A percentile compares a stretch with the other conserved stretches of the same genome.
Evolutionary conservation across 2,113 vertebrate genomes (phyloP).

Genomic region (Ictalurus punctatus): DNA sequence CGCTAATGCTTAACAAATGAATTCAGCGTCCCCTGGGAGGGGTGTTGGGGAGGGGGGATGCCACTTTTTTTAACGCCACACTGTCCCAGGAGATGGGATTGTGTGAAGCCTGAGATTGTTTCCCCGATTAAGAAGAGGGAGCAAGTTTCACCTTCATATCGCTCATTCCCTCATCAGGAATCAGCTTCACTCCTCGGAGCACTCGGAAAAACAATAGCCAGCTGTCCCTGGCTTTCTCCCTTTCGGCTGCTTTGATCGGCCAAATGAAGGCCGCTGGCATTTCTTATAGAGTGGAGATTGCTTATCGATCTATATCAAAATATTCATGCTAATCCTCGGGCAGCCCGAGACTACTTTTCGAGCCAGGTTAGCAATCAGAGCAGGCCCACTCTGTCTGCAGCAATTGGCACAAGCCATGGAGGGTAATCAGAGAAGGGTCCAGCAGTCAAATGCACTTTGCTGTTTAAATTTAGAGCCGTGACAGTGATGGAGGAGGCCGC

Average conservation of each 20-base stretch:
- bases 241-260: constrained; percentile 90
- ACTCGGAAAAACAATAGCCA: constrained; percentile 92
- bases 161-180: constrained; percentile 77
- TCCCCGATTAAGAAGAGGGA: constrained; percentile 85
- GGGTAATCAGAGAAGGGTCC: constrained; percentile 99
- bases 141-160: constrained; percentile 60
- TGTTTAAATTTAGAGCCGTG: constrained; percentile 99
- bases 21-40: constrained; percentile 72
- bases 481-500: constrained; percentile 99
- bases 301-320: constrained; percentile 99
- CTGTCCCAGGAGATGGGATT: constrained; percentile 86
- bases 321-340: constrained; percentile 99
- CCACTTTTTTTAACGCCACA: constrained; percentile 81
- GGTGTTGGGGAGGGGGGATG: constrained; percentile 60
- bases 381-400: constrained; percentile 93
- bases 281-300: constrained; percentile 99
- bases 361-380: constrained; percentile 99
- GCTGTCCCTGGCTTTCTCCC: constrained; percentile 78
- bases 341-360: constrained; percentile 93
- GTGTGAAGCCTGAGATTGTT: constrained; percentile 87
- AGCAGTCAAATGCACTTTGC: constrained; percentile 99
- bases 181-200: constrained; percentile 80
- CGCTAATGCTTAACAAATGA: constrained; percentile 71
- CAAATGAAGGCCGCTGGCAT: constrained; percentile 99
- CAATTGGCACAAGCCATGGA: constrained; percentile 96